Evolutionary conservation across 2,113 vertebrate species (phyloP), one percentile per base, ranked within the genome.

Genomic region (Toxotes jaculatrix): DNA sequence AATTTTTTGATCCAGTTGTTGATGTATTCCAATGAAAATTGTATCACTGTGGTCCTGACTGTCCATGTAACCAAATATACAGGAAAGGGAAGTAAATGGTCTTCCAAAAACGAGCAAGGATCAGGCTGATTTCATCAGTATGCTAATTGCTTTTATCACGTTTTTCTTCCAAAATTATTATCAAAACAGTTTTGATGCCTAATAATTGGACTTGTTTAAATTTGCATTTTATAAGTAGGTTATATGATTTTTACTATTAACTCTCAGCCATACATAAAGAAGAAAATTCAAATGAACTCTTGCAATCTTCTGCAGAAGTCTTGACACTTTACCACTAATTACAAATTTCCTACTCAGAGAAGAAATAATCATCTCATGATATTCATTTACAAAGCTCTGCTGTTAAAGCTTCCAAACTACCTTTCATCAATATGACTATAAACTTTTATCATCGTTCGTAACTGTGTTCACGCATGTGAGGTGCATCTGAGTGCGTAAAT

Each of bases 81-180:
- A 69, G 57, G 64, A 34, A 65, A 31, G 27, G 56, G 42, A 83
- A 83, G 23, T 31, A 49, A n/a, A 40, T 65, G n/a, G 11, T 47
- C 21, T 38, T 82, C 69, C 0, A 3, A 57, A 40, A 65, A 65
- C 9, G 5, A 60, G 36, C 16, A n/a, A 34, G 7, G 9, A 59
- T 74, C 53, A 49, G 5, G 3, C 43, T 40, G 32, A 53, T 27
- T 53, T 49, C 55, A 32, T 47, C 14, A 40, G 7, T 40, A 4
- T 6, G 36, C 4, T 6, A 36, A 36, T 36, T 4, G 36, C 6
- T 5, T 36, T 36, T 36, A 36, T 2, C 36, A 36, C 36, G 2
- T 40, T 40, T 5, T 40, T 40, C 6, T 8, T 40, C 38, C 38
- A 40, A 40, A 40, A 40, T 40, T 40, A 6, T 40, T 40, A 40